Evolutionary conservation across 1,140 invertebrate genomes (phyloP), one percentile per base, ranked within the genome.

Genomic region (Thrips palmi): DNA sequence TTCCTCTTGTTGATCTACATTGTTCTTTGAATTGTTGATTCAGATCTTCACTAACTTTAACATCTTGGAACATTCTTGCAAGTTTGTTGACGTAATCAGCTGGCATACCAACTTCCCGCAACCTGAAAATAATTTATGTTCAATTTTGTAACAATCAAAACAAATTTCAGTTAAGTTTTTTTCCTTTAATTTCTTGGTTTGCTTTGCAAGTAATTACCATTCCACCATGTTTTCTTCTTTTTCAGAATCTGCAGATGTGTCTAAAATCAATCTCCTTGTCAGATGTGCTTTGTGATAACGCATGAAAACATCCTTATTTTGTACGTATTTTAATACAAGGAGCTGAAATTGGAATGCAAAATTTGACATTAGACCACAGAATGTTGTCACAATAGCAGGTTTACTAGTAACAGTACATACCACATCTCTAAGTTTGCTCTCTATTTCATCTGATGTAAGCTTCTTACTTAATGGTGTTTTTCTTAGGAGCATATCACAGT

Each of bases 281-380:
- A 99, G 67, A 67, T 98, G 93, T 25, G 89, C 89, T 62, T 98
- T 98, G 59, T 99, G 91, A 61, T 94, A 97, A 43, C 92, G 67
- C 93, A 99, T 98, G 55, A 99, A 99, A 5, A 98, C 91, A 68
- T 99, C 94, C 59, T 98, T 98, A 58, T 97, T 97, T 56, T 92
- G 86, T 33, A 99, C 91, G 63, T 99, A 99, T 61, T 99, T 99
- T 31, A 99, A 64, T 28, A 98, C 89, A 51, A 97, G 62, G 38
- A 97, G 60, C 74, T 78, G 53, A 41, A 64, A 57, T 27, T 45
- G 43, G 45, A 45, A 37, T 23, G 23, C 4, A 37, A 20, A 14
- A 41, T 15, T 17, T 19, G 6, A 25, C 12, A 12, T 12, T 18
- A 39, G 4, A 10, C 7, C 7, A 23, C 11, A 6, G 15, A 31